Evolutionary conservation across 2,113 vertebrate species (phyloP).

Genomic region (Lanius ludovicianus): DNA sequence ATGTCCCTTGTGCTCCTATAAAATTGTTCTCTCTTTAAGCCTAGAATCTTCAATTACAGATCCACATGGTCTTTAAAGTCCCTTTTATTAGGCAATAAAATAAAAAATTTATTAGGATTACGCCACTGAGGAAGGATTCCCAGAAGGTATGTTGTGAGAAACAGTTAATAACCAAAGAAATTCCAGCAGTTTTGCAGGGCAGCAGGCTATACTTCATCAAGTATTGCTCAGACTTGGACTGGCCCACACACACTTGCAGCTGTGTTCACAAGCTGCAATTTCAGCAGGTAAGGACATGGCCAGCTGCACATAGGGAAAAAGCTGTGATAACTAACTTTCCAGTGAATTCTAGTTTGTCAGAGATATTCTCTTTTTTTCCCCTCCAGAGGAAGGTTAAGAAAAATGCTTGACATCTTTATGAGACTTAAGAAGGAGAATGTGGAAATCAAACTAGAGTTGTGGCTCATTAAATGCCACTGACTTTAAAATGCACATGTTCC

Average conservation of each 20-base stretch:
- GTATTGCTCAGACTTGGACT: background rate
- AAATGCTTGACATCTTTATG: background rate
- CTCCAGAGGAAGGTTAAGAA: background rate
- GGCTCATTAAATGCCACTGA: background rate
- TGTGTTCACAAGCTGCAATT: background rate
- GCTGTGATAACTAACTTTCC: background rate
- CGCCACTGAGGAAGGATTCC: background rate
- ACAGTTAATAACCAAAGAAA: conserved; percentile 9
- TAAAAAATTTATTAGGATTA: conserved; percentile 39
- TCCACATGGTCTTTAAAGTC: conserved; percentile 34
- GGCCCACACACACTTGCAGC: background rate
- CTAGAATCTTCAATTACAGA: conserved; percentile 32
- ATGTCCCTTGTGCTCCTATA: background rate
- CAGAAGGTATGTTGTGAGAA: background rate
- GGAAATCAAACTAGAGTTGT: background rate
- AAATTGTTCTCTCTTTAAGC: conserved; percentile 23
- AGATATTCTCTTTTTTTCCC: background rate
- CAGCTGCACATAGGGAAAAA: background rate
- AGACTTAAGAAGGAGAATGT: background rate
- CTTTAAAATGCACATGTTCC: background rate
- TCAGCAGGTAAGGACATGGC: background rate
- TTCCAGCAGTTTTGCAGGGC: background rate
- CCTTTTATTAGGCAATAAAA: conserved; percentile 58
- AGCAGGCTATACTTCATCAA: background rate
- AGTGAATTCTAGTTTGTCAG: background rate